phyloP scores from a whole-genome alignment of 2,888 invertebrate species.

The Lomographa bimaculata region DNA sequence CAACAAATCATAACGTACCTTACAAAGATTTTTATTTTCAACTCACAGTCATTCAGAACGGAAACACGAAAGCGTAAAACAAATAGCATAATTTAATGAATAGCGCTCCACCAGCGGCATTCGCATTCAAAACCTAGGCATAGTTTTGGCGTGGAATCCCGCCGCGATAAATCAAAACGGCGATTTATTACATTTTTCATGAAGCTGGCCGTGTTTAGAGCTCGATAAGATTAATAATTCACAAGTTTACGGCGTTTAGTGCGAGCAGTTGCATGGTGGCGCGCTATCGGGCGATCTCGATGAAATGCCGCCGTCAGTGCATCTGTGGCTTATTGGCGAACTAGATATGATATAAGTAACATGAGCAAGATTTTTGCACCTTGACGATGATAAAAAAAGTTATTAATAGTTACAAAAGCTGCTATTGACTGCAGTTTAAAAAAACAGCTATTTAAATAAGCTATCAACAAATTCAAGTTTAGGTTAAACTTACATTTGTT shows the following conservation, averaged over 20 bases:
- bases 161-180: conserved; percentile 58
- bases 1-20: too few relatives aligned
- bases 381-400: too few relatives aligned
- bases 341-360: conserved; percentile 34
- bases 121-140: conserved; percentile 42
- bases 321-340: conserved; percentile 35
- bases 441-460: too few relatives aligned
- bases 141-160: conserved; percentile 33
- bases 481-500: too few relatives aligned
- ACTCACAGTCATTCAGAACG: conserved; percentile 2
- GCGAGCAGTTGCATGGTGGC: conserved; percentile 69
- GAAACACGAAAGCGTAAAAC: conserved; percentile 26
- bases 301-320: conserved; percentile 62
- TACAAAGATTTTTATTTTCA: too few relatives aligned
- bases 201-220: conserved; percentile 64
- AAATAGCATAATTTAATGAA: conserved; percentile 31
- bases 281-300: conserved; percentile 67
- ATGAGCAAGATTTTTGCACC: too few relatives aligned
- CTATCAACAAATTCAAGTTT: too few relatives aligned
- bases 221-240: conserved; percentile 82
- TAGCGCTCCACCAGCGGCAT: conserved; percentile 37
- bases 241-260: conserved; percentile 81
- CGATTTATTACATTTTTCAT: conserved; percentile 79
- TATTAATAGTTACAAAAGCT: too few relatives aligned
- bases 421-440: too few relatives aligned